Base-by-base conservation (phyloP, 2,888 invertebrate genomes). In the Zaprionus bogoriensis region DNA sequence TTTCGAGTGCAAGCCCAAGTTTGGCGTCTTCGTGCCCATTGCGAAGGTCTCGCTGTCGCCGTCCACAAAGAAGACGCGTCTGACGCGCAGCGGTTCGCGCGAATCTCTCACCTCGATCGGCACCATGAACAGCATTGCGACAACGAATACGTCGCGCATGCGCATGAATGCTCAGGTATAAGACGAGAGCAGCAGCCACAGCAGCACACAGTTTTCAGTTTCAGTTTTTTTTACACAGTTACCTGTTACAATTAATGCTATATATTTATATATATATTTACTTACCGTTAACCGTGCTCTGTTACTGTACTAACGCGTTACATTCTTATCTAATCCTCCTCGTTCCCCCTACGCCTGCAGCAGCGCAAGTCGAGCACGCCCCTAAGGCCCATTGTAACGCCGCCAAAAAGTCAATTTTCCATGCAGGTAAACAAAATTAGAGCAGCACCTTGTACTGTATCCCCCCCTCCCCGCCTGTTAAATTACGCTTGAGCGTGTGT, bases 1-100 rank as follows among this genome's bases (percentile, higher is more conserved):
- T 92, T 99, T 99, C 92, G 95, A 96, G 75, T 99, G 99, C 91
- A 93, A 94, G 69, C 95, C 96, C 32, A 95, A 96, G 88, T 96
- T 95, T 91, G 99, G 99, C 1, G 92, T 99, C 65, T 99, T 99
- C 92, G 97, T 98, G 20, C 98, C 98, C 1, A 92, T 96, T 58
- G 94, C 95, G 87, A 99, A 99, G 92, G 96, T 99, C 70, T 95
- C 95, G 80, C 94, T 95, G 68, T 96, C 97, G 41, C 97, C 97
- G 25, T 95, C 95, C 50, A 93, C 94, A 48, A 93, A 93, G 73
- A 93, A 93, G 82, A 93, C 93, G 52, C 92, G 93, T 28, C 92
- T 95, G 64, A 95, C 95, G 79, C 93, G 94, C 73, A 92, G 94
- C 54, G 95, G 96, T 84, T 98, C 98, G 9, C 94, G 96, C 83